These are phyloP conservation scores for Furcifer pardalis DNA, from an alignment of 2,797 vertebrate genomes.

Conservation along the genomic window DNA sequence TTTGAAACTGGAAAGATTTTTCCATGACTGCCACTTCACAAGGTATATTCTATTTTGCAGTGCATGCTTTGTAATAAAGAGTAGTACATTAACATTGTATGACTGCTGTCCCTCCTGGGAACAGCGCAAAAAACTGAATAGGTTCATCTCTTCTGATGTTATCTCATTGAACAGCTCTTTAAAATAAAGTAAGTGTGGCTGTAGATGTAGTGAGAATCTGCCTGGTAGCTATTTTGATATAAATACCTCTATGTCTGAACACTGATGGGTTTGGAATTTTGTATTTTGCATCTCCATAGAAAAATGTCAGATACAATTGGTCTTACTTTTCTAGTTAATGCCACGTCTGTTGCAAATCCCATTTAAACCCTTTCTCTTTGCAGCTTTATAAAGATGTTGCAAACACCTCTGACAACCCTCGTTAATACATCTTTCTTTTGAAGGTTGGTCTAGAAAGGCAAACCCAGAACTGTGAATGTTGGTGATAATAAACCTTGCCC, in stretches of 20 bases:
- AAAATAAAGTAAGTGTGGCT: conserved; percentile 2
- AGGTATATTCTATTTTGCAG: background rate
- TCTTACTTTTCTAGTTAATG: conserved; percentile 2
- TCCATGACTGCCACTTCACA: background rate
- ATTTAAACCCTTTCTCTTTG: background rate
- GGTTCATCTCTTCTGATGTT: conserved; percentile 22
- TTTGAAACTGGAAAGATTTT: background rate
- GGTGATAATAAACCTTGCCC: background rate
- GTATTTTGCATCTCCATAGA: background rate
- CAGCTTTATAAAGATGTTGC: background rate
- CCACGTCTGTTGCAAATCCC: background rate
- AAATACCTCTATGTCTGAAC: background rate
- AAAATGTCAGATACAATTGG: background rate
- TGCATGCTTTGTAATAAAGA: background rate
- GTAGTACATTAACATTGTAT: background rate
- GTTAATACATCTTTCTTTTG: background rate
- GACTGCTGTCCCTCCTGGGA: conserved; percentile 6
- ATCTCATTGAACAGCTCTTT: background rate
- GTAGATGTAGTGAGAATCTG: conserved; percentile 24
- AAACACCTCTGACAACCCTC: background rate
- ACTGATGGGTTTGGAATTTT: conserved; percentile 19
- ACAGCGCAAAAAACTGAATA: background rate
- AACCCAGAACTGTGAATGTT: background rate
- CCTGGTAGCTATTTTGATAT: conserved; percentile 1
- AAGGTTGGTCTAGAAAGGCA: background rate